phyloP scores from a whole-genome alignment of 2,113 vertebrate species.

The Beaufortia kweichowensis region DNA sequence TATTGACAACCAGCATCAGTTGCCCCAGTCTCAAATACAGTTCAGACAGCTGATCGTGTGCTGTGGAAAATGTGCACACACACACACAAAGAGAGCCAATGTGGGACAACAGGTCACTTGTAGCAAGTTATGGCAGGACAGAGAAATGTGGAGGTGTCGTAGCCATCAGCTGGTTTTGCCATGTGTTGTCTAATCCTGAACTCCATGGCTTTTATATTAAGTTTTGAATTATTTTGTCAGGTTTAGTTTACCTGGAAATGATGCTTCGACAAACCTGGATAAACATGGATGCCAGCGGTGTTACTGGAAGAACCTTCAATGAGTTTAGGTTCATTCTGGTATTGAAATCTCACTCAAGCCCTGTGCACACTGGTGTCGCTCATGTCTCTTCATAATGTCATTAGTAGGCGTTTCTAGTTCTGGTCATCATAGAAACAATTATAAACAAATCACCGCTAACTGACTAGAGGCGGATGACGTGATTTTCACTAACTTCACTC shows the following conservation, averaged over 20 bases:
- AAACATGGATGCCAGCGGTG: neutral
- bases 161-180: neutral
- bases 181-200: neutral
- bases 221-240: neutral
- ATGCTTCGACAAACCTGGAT: neutral
- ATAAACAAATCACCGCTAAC: too few species aligned
- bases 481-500: too few species aligned
- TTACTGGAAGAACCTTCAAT: neutral
- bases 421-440: too few species aligned
- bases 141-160: neutral
- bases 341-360: too few species aligned
- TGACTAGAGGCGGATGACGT: too few species aligned
- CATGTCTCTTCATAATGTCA: too few species aligned
- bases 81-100: neutral
- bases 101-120: neutral
- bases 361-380: too few species aligned
- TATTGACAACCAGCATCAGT: slow-evolving; percentile 17
- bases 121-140: neutral
- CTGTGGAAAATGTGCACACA: slow-evolving; percentile 13
- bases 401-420: too few species aligned
- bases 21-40: slow-evolving; percentile 33
- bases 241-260: neutral
- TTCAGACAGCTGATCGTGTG: slow-evolving; percentile 26
- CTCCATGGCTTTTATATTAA: neutral
- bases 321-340: too few species aligned